Base-by-base conservation (phyloP, 2,888 invertebrate genomes). In the Idaea biselata region DNA sequence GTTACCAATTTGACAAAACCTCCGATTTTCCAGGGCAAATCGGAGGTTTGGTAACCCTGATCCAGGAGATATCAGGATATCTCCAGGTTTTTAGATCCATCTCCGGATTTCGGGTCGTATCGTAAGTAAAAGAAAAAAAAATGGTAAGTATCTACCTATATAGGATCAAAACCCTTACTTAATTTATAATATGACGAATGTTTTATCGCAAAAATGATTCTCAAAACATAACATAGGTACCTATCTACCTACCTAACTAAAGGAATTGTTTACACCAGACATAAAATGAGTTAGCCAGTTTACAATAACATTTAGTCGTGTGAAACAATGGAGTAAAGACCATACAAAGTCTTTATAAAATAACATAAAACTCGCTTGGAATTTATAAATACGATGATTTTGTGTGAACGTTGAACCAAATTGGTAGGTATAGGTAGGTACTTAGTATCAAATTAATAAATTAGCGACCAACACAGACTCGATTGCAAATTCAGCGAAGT, bases 261-360 rank as follows among this genome's bases (percentile, higher is more conserved):
- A 62, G 32, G 44, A 44, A 60, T 67, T 58, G 58, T 61, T 59
- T 62, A 60, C 58, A 61, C 58, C 62, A 60, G 56, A 57, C 44
- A 66, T 58, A 31, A 68, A 60, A 70, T 64, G 58, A 71, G 64
- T 68, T 66, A 63, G 62, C 33, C 33, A 63, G 67, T 67, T 69
- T 69, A 67, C 68, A 70, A 73, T 70, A 73, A 72, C 67, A 71
- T 17, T 25, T 17, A 56, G 4, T 61, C 71, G 68, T 68, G 63
- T 74, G 72, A 69, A 73, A 80, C 78, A 78, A 77, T 80, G 64
- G 71, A 66, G 55, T 63, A 61, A 64, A 63, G 79, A 73, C 79
- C 78, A 77, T 75, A 79, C 78, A 76, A 66, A 62, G 62, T 70
- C 70, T 63, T 63, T 72, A 68, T 55, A 55, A 56, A 18, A 56